Conservation (phyloP, 2,113 vertebrate genomes). For the Heterocephalus glaber region DNA sequence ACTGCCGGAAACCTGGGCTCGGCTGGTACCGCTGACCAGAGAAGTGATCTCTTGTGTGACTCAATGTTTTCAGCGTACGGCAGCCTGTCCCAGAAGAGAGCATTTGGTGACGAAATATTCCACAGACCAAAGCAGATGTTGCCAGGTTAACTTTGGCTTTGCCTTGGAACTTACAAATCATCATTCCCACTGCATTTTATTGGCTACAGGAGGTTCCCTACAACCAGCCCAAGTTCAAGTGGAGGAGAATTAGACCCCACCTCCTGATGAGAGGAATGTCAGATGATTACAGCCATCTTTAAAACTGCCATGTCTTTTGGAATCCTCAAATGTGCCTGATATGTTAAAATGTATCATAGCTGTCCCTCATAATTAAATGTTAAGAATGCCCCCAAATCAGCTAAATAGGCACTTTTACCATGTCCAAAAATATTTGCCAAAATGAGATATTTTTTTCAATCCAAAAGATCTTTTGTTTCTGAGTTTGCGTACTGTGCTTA, state of each 20-base stretch:
- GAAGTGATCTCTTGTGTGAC: background rate
- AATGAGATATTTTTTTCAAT: background rate
- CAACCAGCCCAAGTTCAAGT: background rate
- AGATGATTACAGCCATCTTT: background rate
- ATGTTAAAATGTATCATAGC: slow-evolving; percentile 20
- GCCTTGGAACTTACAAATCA: background rate
- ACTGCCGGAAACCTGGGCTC: background rate
- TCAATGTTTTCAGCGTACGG: background rate
- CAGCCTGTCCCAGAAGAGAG: background rate
- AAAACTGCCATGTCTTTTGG: background rate
- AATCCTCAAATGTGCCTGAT: background rate
- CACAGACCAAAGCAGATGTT: background rate
- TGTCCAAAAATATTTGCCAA: background rate
- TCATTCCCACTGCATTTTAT: slow-evolving; percentile 5
- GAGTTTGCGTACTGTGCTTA: background rate
- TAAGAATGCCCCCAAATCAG: background rate
- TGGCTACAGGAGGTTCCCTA: background rate
- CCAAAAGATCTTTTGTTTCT: background rate
- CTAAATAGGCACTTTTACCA: background rate
- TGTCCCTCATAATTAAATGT: slow-evolving; percentile 21
- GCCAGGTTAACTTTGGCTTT: background rate
- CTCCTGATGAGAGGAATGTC: background rate
- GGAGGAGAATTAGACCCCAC: background rate
- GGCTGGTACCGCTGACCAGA: background rate
- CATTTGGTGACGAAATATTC: background rate